Evolutionary conservation across 2,888 invertebrate species (phyloP).

Genomic region (Lumbricus terrestris): DNA sequence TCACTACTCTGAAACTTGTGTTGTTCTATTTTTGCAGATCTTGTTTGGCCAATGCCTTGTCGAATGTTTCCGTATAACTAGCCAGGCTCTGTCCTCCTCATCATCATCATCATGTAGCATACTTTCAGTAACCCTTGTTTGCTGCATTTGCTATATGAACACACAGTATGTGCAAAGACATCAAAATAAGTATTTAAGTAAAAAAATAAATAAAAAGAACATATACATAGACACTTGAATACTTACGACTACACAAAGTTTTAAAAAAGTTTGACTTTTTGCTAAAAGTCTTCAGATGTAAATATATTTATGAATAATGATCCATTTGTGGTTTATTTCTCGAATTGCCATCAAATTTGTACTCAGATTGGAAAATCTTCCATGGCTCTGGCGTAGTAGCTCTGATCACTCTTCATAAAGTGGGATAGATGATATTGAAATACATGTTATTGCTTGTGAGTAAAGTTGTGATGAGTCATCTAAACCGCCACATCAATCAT

Average conservation of each 20-base stretch:
- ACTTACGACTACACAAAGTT: not conserved
- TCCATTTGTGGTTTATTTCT: not conserved
- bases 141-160: not conserved
- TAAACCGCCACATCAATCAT: not conserved
- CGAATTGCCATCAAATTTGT: not conserved
- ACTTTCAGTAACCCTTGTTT: not conserved
- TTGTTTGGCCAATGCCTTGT: constrained; percentile 55
- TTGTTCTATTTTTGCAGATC: constrained; percentile 44
- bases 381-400: no score
- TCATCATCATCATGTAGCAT: not conserved
- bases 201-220: not conserved
- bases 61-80: constrained; percentile 53
- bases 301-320: not conserved
- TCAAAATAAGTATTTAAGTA: not conserved
- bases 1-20: not conserved
- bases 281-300: not conserved
- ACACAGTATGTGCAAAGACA: not conserved
- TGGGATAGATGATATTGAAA: not conserved
- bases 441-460: not conserved
- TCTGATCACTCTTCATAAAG: not conserved
- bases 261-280: not conserved
- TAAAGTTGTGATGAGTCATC: not conserved
- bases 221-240: not conserved
- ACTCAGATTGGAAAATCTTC: not conserved
- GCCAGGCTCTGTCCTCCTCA: constrained; percentile 12